Evolutionary conservation across 2,888 invertebrate species (phyloP), one percentile per base, ranked within the genome.

Genomic region (Lasioglossum leucozonium): DNA sequence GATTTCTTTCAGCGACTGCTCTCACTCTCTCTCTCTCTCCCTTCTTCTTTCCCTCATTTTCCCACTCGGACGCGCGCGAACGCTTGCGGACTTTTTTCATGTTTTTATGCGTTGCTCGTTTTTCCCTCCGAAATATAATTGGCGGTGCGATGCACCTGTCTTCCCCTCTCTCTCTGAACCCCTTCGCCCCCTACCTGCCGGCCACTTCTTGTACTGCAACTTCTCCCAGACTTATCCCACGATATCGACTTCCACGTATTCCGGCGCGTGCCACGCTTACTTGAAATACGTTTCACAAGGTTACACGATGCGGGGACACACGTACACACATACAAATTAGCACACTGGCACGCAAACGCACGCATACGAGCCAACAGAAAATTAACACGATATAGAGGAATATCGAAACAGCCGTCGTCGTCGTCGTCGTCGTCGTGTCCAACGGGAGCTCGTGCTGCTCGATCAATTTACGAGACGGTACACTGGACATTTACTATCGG

Each of bases 111-210:
- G 81, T 89, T 88, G 88, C 91, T 91, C 87, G 91, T 92, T 91
- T 89, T 92, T 90, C 91, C 89, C 90, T 89, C 93, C 94, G 92
- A 94, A 94, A 95, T 95, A 95, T 95, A 95, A 95, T 95, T 95
- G 95, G 94, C 94, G 93, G 94, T 93, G 92, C 94, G 94, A 94
- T 94, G 95, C 95, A 95, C 95, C 94, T 95, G 95, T 94, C 94
- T 92, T 91, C 91, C 92, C 91, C 90, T 89, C 91, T 72, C 88
- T 79, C 83, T 51, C 75, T 37, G 42, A 62, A 82, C 85, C 88
- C 86, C 78, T 78, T 72, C 79, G 83, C 76, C 85, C 55, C 84
- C 84, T 82, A 74, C 85, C 86, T 82, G 71, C 82, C 77, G 82
- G 65, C 86, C 87, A 79, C 87, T 85, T 87, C 88, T 89, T 84